phyloP scores from a whole-genome alignment of 2,888 invertebrate genomes.

The Alloscopus bannaensis region DNA sequence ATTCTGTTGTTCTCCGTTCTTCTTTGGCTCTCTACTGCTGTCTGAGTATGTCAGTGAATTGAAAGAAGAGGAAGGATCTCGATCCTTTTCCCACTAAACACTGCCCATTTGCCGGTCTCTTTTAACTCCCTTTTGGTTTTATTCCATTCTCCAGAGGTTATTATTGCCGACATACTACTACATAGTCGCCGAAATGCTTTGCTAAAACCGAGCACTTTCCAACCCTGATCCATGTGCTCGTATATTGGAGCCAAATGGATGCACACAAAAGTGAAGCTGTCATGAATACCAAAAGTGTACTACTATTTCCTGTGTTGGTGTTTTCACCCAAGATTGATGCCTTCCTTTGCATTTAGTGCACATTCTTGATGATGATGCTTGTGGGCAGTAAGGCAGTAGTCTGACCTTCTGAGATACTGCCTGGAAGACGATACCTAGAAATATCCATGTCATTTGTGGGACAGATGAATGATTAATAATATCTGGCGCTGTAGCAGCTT shows the following conservation, averaged over 20 bases:
- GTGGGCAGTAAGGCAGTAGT: too few species aligned
- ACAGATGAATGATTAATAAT: constrained; percentile 66
- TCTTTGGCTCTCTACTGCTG: constrained; percentile 33
- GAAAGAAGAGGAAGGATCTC: constrained; percentile 43
- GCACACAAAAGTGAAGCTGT: too few species aligned
- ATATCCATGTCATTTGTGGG: constrained; percentile 60
- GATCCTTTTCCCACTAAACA: constrained; percentile 41
- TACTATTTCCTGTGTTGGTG: too few species aligned
- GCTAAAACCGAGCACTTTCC: background rate
- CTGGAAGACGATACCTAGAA: constrained; percentile 52
- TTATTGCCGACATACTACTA: constrained; percentile 18
- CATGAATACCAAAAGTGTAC: too few species aligned
- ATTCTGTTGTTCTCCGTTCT: constrained; percentile 61
- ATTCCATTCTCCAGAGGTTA: constrained; percentile 50
- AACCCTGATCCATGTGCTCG: too few species aligned
- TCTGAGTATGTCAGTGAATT: constrained; percentile 36
- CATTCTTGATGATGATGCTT: too few species aligned
- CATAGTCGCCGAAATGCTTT: background rate
- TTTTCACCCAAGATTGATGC: too few species aligned
- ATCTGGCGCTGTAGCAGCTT: too few species aligned
- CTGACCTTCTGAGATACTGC: constrained; percentile 54
- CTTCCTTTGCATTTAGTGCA: too few species aligned
- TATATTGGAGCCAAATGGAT: too few species aligned
- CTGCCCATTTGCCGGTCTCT: constrained; percentile 48
- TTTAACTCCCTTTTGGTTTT: constrained; percentile 47